Base-by-base conservation (phyloP, 2,113 vertebrate species). In the Strix uralensis region DNA sequence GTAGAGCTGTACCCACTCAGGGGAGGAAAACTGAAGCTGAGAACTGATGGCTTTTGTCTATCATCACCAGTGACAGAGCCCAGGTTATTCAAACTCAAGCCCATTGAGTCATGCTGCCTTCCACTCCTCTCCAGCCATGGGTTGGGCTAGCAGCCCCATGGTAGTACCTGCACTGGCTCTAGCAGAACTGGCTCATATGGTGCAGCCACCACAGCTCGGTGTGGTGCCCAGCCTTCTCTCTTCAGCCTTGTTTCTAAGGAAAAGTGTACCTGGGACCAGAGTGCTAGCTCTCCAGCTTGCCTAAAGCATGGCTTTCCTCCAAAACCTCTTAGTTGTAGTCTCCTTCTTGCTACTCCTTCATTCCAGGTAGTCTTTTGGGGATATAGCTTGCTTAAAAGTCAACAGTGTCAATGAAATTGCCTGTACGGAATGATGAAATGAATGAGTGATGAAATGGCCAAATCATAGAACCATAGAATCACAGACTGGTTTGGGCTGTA, bases 131-230 rank as follows among this genome's bases (percentile, higher is more conserved):
- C 30, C 26, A 83, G 59, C 21, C 81, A 81, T 47, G 44, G 14
- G 16, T 0, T 73, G 89, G 44, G 73, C 32, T 59, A 15, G 11
- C 52, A 86, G 59, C 36, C 36, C 51, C 5, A 1, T 0, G 0
- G 38, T 0, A 1, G 14, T 16, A 13, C 13, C 3, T 88, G 80
- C 42, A 22, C 27, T 25, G 38, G 15, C 44, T 55, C 32, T 32
- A 40, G 15, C 6, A 55, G 49, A 70, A 20, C 51, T 26, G 40
- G 12, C 30, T 59, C 3, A 0, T 32, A 1, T 2, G 12, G 13
- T 17, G 29, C 38, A 59, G 58, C 58, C 67, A 27, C 16, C 54
- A 11, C 62, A 72, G 21, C 18, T 19, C 2, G 0, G 6, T 40
- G 23, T 44, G 59, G 23, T 34, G 66, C 27, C n/a, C 67, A 88